These are phyloP conservation scores for Eustalomyia histrio DNA, from an alignment of 2,888 invertebrate genomes.

Conservation along the genomic window DNA sequence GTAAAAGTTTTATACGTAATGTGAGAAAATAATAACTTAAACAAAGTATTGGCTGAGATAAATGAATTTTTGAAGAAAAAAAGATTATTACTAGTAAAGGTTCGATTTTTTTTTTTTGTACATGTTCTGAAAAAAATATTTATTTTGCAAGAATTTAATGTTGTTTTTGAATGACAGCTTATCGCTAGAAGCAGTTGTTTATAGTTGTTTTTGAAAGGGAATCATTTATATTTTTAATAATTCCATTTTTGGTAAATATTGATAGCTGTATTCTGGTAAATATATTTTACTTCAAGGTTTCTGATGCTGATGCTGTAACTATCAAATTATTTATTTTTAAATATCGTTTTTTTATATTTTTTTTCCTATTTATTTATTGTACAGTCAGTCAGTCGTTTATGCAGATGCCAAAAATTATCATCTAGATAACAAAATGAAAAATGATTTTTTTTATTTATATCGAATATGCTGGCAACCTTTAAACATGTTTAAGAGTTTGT, in stretches of 20 bases:
- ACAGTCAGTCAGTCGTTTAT: constrained; percentile 37
- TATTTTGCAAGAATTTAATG: neutral
- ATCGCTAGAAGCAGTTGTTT: constrained; percentile 49
- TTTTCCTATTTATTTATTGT: neutral
- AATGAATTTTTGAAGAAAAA: constrained; percentile 34
- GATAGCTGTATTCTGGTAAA: constrained; percentile 1
- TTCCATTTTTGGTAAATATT: neutral
- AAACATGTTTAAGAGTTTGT: neutral
- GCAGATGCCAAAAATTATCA: constrained; percentile 61
- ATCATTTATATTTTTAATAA: constrained; percentile 23
- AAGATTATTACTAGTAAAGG: constrained; percentile 27
- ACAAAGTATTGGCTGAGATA: constrained; percentile 8
- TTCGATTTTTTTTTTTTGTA: constrained; percentile 1
- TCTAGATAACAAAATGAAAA: constrained; percentile 54
- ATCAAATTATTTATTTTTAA: constrained; percentile 12
- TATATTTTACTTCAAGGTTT: constrained; percentile 20
- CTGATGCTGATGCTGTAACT: constrained; percentile 14
- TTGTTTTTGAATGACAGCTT: constrained; percentile 57
- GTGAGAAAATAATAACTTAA: neutral
- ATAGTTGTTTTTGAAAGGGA: constrained; percentile 19
- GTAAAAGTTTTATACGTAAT: neutral
- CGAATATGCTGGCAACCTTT: constrained; percentile 21
- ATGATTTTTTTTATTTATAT: constrained; percentile 37
- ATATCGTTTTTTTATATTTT: constrained; percentile 8
- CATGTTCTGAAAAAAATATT: too few species aligned